phyloP scores from a whole-genome alignment of 2,888 invertebrate genomes.

The Clitarchus hookeri region DNA sequence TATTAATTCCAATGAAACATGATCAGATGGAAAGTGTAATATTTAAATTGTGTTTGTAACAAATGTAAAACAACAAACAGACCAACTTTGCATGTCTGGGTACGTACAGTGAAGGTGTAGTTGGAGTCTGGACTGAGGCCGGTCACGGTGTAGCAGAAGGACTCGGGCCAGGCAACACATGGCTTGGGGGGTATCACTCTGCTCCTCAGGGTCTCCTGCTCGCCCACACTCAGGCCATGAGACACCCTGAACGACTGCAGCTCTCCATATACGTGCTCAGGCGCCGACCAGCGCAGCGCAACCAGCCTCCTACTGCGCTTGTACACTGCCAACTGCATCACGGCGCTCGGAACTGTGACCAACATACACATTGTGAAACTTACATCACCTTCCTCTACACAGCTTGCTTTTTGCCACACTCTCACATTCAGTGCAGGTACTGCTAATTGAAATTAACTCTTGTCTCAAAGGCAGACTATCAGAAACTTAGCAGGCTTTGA shows the following conservation, averaged over 20 bases:
- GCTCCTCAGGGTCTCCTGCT: neutral
- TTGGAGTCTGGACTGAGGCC: conserved; percentile 29
- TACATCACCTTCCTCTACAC: too few species aligned
- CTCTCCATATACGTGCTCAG: conserved; percentile 25
- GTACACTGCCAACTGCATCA: conserved; percentile 30
- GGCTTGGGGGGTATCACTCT: neutral
- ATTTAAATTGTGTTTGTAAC: too few species aligned
- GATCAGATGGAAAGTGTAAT: too few species aligned
- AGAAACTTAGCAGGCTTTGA: too few species aligned
- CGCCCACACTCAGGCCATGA: neutral
- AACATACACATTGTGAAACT: neutral
- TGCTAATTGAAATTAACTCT: too few species aligned
- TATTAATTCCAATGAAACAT: too few species aligned
- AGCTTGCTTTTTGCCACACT: too few species aligned
- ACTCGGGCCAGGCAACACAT: conserved; percentile 30
- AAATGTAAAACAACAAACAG: too few species aligned
- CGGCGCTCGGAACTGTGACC: conserved; percentile 26
- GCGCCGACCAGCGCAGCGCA: conserved; percentile 31
- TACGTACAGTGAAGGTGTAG: conserved; percentile 32
- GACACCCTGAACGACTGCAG: conserved; percentile 30
- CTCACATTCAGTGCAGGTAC: too few species aligned
- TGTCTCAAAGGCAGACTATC: too few species aligned
- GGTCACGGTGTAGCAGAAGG: conserved; percentile 33
- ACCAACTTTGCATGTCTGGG: too few species aligned
- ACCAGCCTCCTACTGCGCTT: conserved; percentile 29